Evolutionary conservation across 2,797 vertebrate genomes (phyloP).

Genomic region (Acrocephalus scirpaceus): DNA sequence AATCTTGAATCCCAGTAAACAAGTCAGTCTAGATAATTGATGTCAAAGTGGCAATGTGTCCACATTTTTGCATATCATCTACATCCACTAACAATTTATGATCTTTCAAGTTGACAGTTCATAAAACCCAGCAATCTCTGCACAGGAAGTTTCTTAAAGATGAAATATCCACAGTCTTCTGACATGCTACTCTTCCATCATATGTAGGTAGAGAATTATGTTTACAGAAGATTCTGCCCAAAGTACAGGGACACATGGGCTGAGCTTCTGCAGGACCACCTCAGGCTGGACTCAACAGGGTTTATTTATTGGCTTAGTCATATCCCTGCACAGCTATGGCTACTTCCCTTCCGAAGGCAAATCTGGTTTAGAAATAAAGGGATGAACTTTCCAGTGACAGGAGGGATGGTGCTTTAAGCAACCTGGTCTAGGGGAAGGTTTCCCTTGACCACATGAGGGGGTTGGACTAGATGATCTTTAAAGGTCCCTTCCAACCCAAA

Average conservation of each 20-base stretch:
- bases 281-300: neutral
- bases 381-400: neutral
- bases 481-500: neutral
- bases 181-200: fast-evolving
- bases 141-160: neutral
- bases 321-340: neutral
- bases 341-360: neutral
- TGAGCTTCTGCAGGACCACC: neutral
- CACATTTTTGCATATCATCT: neutral
- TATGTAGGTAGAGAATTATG: neutral
- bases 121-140: neutral
- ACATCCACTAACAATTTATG: neutral
- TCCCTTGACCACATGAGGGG: neutral
- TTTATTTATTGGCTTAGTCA: neutral
- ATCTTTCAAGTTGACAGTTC: neutral
- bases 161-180: neutral
- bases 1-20: neutral
- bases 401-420: neutral
- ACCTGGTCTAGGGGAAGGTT: neutral
- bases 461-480: neutral
- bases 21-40: neutral
- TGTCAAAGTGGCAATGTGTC: neutral
- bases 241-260: neutral
- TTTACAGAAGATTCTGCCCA: neutral
- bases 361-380: neutral